Base-by-base conservation (phyloP, 1,140 invertebrate species). In the Pseudomyrmex gracilis region DNA sequence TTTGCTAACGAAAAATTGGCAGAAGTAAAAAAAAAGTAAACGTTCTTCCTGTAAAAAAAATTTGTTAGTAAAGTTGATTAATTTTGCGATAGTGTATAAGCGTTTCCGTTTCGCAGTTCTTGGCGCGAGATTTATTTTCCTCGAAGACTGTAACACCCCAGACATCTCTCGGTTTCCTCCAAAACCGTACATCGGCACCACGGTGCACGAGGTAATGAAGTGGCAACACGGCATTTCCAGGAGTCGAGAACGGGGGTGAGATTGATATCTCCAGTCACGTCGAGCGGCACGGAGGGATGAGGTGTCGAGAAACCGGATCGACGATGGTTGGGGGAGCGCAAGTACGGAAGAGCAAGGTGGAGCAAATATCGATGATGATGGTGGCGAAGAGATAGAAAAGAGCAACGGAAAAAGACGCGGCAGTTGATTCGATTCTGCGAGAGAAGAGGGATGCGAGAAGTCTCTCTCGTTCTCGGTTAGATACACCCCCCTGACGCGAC, bases 261-360 rank as follows among this genome's bases (percentile, higher is more conserved):
- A 92, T 92, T 92, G 91, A 92, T 92, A 92, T 90, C 88, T 90
- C 77, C 70, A 92, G 91, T 90, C 89, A 92, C 91, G 91, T 91
- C 89, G 89, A 74, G 63, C 71, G 84, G 58, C 74, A 74, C 74
- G 73, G 24, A 76, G 85, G 85, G 87, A 88, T 78, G 87, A 90
- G 88, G 90, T 91, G 90, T 91, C 90, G 90, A 87, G 90, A 89
- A 91, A 91, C 89, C 83, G 83, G 88, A 91, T 91, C 90, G 88
- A 84, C 84, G 78, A 82, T 53, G 73, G 34, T 7, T 55, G 63
- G 43, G 80, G 73, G 74, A 83, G 73, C 34, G 34, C 24, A 66
- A 83, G 76, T 67, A 17, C 74, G 70, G 84, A 85, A 49, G 67
- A 34, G 64, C 60, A 55, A 82, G 73, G 83, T 71, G 13, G 53